Conservation (phyloP, 1,140 invertebrate genomes). For the Ips nitidus region DNA sequence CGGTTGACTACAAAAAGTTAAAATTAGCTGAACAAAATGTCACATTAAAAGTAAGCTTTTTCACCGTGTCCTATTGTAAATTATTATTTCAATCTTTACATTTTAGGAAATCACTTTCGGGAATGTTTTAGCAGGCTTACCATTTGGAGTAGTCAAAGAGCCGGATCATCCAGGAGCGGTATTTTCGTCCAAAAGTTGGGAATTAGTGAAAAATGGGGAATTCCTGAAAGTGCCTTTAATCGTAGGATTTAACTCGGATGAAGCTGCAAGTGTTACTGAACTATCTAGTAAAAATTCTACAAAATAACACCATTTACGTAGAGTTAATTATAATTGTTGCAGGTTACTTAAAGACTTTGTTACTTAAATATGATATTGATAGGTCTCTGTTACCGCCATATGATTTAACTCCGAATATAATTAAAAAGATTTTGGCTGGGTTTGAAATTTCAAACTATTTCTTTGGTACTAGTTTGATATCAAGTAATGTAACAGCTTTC, state of each 20-base stretch:
- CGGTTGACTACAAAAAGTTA: constrained; percentile 10
- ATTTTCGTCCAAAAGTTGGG: constrained; percentile 39
- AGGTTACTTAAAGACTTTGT: too few relatives aligned
- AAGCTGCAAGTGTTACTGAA: constrained; percentile 12
- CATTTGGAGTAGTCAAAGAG: constrained; percentile 42
- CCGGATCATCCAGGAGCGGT: constrained; percentile 41
- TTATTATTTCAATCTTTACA: neutral
- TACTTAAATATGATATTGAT: too few relatives aligned
- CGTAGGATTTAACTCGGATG: constrained; percentile 42
- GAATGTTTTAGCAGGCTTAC: constrained; percentile 33
- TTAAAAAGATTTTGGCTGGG: constrained; percentile 1
- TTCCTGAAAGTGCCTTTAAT: constrained; percentile 43
- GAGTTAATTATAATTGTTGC: too few relatives aligned
- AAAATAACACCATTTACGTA: neutral
- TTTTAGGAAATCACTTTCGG: neutral
- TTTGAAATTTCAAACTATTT: neutral
- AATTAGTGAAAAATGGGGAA: constrained; percentile 37
- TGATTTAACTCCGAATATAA: neutral
- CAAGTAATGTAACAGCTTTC: too few relatives aligned
- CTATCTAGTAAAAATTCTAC: neutral
- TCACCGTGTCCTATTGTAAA: too few relatives aligned
- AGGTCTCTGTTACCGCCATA: neutral
- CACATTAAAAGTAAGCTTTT: constrained; percentile 9
- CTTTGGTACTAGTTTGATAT: neutral
- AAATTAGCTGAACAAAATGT: constrained; percentile 27